Evolutionary conservation across 2,113 vertebrate genomes (phyloP), one percentile per base, ranked within the genome.

Genomic region (Empidonax traillii): DNA sequence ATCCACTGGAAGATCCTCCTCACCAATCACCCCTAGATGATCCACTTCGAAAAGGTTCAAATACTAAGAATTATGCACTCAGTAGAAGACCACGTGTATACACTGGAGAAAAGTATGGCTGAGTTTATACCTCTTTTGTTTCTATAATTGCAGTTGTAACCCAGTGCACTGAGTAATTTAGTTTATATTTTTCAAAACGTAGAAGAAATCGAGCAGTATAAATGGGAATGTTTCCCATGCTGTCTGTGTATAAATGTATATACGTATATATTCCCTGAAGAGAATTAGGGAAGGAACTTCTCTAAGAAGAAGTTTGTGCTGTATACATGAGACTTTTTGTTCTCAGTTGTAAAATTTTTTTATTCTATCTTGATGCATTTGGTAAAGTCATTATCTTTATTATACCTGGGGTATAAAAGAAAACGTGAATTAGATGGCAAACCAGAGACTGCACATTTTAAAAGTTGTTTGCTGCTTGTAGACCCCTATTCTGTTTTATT

Each of bases 1-100:
- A 99, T 97, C 99, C 99, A 12, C 95, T 99, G 96, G 99, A 99
- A 94, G 99, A 99, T 43, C 99, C 99, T 6, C 99, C 99, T 19
- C 98, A 98, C 44, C 98, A 99, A 35, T 99, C 99, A 4, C 99
- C 99, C 15, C 97, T 99, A 71, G 99, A 99, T 5, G 99, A 99
- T 92, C 99, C 98, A 2, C 98, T 99, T 37, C 98, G 98, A 56
- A 98, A 98, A 95, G 98, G 98, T 97, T 96, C 98, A 28, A 98
- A 98, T 95, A 98, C 97, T 27, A 99, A 99, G 97, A 98, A 97
- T 97, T 99, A 99, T 52, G 97, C 95, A 3, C 98, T 99, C 74
- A 98, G 98, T 91, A 98, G 99, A 93, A 98, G 98, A 96, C 98
- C 99, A 12, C 98, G 99, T 5, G 96, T 99, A 87, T 99, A 99